These are phyloP conservation scores for Dendrophyllia cribrosa DNA, from an alignment of 64 coral and sea anemone species.

Conservation along the genomic window DNA sequence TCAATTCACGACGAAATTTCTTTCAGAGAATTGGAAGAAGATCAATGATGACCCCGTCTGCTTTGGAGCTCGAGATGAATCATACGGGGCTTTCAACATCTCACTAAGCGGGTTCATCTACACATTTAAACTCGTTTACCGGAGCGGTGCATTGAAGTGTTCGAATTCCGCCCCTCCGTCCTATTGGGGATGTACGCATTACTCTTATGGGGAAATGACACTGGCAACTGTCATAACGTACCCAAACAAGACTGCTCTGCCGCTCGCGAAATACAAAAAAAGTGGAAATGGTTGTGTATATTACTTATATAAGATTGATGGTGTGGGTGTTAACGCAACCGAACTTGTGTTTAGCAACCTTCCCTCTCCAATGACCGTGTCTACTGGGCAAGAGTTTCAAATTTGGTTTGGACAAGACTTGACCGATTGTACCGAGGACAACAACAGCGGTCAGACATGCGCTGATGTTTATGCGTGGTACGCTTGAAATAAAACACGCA, in stretches of 20 bases:
- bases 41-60: background rate
- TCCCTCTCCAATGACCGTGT: background rate
- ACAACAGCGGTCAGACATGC: background rate
- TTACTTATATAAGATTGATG: background rate
- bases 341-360: background rate
- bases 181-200: background rate
- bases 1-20: background rate
- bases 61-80: background rate
- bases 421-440: background rate
- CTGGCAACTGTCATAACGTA: constrained; percentile 2
- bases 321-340: background rate
- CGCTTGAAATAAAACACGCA: background rate
- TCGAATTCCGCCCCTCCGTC: too few relatives aligned
- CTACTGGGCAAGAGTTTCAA: background rate
- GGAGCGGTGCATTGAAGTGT: background rate
- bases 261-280: background rate
- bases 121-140: constrained; percentile 10
- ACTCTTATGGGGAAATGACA: background rate
- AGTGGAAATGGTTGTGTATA: background rate
- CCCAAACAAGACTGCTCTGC: background rate
- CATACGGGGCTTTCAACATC: background rate
- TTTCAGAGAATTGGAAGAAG: constrained; percentile 14
- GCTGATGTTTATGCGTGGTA: background rate
- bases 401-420: constrained; percentile 6
- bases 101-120: background rate